phyloP scores from a whole-genome alignment of 2,888 invertebrate species.

The Xylota sylvarum region DNA sequence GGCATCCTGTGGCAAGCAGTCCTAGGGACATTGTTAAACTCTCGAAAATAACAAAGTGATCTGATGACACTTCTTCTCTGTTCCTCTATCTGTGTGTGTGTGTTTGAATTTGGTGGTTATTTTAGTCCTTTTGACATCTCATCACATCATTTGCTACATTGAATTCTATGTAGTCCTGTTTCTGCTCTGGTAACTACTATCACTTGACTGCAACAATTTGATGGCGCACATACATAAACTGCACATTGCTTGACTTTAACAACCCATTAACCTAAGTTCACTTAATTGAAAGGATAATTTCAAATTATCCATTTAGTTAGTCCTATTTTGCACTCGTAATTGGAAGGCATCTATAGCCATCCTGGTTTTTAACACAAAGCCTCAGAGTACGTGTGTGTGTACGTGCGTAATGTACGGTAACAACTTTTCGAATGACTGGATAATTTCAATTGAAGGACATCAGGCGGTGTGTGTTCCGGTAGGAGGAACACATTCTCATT shows the following conservation, averaged over 20 bases:
- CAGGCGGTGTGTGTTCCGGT: not conserved
- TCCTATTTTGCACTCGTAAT: slow-evolving; percentile 18
- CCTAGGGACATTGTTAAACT: slow-evolving; percentile 12
- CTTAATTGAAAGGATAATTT: slow-evolving; percentile 42
- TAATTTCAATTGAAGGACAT: slow-evolving; percentile 17
- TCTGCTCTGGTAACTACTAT: not conserved
- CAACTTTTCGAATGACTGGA: not conserved
- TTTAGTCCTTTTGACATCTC: slow-evolving; percentile 19
- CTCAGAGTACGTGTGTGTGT: too few relatives aligned
- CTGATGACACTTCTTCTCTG: slow-evolving; percentile 3
- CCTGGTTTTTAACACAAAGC: not conserved
- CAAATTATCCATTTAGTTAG: slow-evolving; percentile 34
- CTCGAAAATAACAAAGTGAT: slow-evolving; percentile 11
- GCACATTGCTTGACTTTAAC: slow-evolving; percentile 17
- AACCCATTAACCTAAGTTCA: slow-evolving; percentile 23
- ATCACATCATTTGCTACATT: slow-evolving; percentile 2
- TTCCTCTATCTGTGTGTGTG: not conserved
- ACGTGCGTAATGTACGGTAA: not conserved
- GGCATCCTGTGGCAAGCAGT: slow-evolving; percentile 13
- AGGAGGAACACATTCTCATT: slow-evolving; percentile 18
- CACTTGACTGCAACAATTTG: not conserved
- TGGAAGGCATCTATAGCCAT: not conserved
- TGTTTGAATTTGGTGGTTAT: not conserved
- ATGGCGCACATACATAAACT: not conserved
- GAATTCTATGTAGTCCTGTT: not conserved